Evolutionary conservation across 2,797 vertebrate genomes (phyloP), one percentile per base, ranked within the genome.

Genomic region (Pangasius macronema): DNA sequence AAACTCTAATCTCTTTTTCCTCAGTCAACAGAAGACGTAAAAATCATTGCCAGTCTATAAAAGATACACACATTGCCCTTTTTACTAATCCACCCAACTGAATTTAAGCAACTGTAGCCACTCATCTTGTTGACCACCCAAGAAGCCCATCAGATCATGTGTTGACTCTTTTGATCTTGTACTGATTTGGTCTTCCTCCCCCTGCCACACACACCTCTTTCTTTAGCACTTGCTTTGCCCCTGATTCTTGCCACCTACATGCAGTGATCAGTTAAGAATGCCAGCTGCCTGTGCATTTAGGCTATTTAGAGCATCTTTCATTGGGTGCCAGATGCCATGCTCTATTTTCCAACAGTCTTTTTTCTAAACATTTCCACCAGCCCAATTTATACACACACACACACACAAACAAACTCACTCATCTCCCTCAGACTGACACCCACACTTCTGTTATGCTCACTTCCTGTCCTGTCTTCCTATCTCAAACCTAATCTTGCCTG

Each of bases 81-180:
- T 92, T 93, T 91, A 92, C 94, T 95, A 96, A 95, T 95, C 94
- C 94, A 94, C 91, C 92, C 94, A 94, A 95, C 95, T 95, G 94
- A 95, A 95, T 95, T 94, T 91, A 91, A 91, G 90, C 92, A 94
- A 95, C 95, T 96, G 95, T 95, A 91, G 92, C 36, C 85, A 90
- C 93, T 95, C 95, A 95, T 95, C 94, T 94, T 93, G 93, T 93
- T 42, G 95, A 92, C 96, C 96, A 96, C 96, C 95, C 96, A 96
- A 90, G 95, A 93, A 88, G 93, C 89, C 89, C 89, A 92, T 92
- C 91, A 92, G 92, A 94, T 95, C 93, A 94, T 92, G 90, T 94
- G 94, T 94, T 96, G 90, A 91, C 85, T 85, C 93, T 94, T 95
- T 95, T 95, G 94, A 95, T 94, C 92, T 92, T 85, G 90, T 86